Evolutionary conservation across 1,140 invertebrate species (phyloP), one percentile per base, ranked within the genome.

Genomic region (Philaenus spumarius): DNA sequence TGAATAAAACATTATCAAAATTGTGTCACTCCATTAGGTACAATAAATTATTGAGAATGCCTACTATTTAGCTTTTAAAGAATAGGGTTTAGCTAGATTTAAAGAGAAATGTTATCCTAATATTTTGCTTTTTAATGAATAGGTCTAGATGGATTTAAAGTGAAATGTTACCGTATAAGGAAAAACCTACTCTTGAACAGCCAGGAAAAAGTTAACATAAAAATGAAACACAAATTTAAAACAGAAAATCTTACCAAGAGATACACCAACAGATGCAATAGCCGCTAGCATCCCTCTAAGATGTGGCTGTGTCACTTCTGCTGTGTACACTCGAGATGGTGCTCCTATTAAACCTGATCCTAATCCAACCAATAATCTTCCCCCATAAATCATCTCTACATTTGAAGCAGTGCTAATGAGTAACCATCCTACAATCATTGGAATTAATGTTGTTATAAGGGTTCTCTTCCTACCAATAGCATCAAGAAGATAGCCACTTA

Each of bases 401-500:
- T 80, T 76, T 3, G 75, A 72, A 0, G 84, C 80, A 19, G 68
- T 74, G 1, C 77, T 74, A 17, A 87, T 80, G 1, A 85, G 66
- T 0, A 86, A 68, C 85, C 85, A 88, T 2, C 85, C 86, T 0
- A 84, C 34, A 20, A 87, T 78, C 2, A 84, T 77, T 1, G 86
- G 86, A 9, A 86, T 70, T 65, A 86, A 81, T 0, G 84, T 85
- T 19, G 85, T 64, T 52, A 87, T 82, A 11, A 88, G 72, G 1
- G 83, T 84, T 1, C 75, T 69, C 58, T 82, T 80, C 22, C 86
- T 70, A 0, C 86, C 85, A 30, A 85, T 76, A 50, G 70, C 66
- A 66, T 88, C 86, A 82, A 86, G 86, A 61, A 87, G 71, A 50
- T 84, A 83, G 0, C 85, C 85, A 54, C 84, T 84, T 5, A 84